A percentile compares a stretch with the other conserved stretches of the same genome.
These are phyloP conservation scores for Pemphredon lugubris DNA, from an alignment of 2,888 invertebrate genomes.

Conservation along the genomic window DNA sequence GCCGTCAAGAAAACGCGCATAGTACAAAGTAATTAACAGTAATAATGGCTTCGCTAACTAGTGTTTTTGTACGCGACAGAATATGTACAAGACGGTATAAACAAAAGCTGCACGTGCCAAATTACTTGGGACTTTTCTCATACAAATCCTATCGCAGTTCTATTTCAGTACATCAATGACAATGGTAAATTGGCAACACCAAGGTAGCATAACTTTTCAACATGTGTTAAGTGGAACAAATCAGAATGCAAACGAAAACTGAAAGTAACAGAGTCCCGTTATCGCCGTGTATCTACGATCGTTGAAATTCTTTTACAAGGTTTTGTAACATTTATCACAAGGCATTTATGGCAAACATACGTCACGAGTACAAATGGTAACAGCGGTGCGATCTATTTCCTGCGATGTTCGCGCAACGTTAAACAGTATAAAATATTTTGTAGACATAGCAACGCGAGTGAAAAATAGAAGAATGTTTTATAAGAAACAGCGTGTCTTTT, in stretches of 20 bases:
- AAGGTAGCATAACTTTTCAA: no score
- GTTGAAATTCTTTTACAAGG: background rate
- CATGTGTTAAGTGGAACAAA: no score
- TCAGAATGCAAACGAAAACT: background rate
- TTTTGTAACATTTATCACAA: constrained; percentile 12
- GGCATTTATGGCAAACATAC: constrained; percentile 17
- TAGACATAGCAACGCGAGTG: constrained; percentile 22
- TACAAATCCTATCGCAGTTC: constrained; percentile 14
- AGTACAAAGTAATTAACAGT: constrained; percentile 41
- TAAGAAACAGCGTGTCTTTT: background rate
- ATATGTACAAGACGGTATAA: constrained; percentile 19
- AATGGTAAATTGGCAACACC: no score
- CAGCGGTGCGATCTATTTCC: constrained; percentile 8
- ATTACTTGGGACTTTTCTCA: background rate
- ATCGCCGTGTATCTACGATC: constrained; percentile 20
- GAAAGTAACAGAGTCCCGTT: constrained; percentile 12
- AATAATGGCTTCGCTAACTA: constrained; percentile 7
- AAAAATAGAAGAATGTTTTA: constrained; percentile 39
- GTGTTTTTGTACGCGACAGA: constrained; percentile 13
- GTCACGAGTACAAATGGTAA: constrained; percentile 9
- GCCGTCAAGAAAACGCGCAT: constrained; percentile 33
- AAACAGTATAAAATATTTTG: constrained; percentile 36
- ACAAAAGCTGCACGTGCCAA: constrained; percentile 22
- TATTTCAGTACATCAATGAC: background rate
- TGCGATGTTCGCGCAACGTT: constrained; percentile 1